Conservation (phyloP, 2,888 invertebrate species). For the Cantharis lateralis region DNA sequence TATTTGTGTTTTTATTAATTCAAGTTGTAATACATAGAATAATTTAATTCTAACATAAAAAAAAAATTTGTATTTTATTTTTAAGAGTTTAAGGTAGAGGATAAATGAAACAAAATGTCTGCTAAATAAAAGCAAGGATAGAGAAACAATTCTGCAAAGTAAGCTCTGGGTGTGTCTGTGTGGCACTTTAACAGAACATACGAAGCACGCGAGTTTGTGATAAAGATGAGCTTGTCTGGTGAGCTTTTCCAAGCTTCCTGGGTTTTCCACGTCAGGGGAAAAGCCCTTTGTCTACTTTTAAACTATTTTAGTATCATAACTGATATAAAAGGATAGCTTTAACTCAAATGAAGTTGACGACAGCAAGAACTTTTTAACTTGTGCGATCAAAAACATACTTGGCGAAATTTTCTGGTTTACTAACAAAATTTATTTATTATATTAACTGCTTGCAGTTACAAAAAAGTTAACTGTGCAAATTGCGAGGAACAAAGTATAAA, state of each 20-base stretch:
- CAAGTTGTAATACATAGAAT: neutral
- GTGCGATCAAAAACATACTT: neutral
- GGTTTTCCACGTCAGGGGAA: conserved; percentile 34
- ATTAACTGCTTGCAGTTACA: neutral
- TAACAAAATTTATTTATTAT: neutral
- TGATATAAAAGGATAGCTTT: conserved; percentile 15
- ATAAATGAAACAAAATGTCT: conserved; percentile 38
- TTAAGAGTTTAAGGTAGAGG: conserved; percentile 27
- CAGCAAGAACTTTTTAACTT: neutral
- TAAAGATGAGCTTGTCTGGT: conserved; percentile 40
- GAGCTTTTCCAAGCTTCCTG: conserved; percentile 37
- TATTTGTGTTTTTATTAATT: neutral
- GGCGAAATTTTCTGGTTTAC: neutral
- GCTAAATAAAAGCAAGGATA: conserved; percentile 41
- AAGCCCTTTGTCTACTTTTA: conserved; percentile 33
- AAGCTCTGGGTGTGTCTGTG: conserved; percentile 48
- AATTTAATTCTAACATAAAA: neutral
- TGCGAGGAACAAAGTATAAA: neutral
- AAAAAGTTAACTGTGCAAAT: neutral
- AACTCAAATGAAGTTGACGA: neutral
- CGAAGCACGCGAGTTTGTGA: conserved; percentile 40
- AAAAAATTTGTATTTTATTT: neutral
- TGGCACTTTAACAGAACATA: conserved; percentile 45
- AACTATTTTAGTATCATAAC: conserved; percentile 34
- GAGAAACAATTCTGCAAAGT: conserved; percentile 48